phyloP scores from a whole-genome alignment of 2,888 invertebrate genomes.

The Gastrophysa polygoni region DNA sequence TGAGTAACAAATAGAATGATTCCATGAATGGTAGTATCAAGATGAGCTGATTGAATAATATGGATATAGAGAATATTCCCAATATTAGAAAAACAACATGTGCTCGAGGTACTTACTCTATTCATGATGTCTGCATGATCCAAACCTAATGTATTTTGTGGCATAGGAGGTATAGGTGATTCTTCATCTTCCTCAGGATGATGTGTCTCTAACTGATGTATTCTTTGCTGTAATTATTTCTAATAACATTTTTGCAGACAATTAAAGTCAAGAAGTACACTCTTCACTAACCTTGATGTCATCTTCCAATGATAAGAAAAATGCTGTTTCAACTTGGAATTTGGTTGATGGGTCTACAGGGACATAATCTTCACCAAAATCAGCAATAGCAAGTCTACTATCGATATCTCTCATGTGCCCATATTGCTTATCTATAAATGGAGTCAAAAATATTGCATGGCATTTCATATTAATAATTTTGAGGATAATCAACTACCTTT shows the following conservation, averaged over 20 bases:
- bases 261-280: background rate
- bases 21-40: no score
- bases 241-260: background rate
- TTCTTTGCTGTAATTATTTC: conserved; percentile 31
- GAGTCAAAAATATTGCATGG: background rate
- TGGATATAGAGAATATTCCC: no score
- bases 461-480: background rate
- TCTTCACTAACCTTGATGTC: conserved; percentile 58
- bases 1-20: no score
- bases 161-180: conserved; percentile 70
- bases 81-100: background rate
- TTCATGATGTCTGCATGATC: conserved; percentile 70
- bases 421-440: conserved; percentile 64
- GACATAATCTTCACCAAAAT: conserved; percentile 71
- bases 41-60: no score
- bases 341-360: conserved; percentile 57
- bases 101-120: conserved; percentile 41
- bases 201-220: conserved; percentile 43
- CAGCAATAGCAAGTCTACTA: conserved; percentile 64
- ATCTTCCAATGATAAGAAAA: conserved; percentile 58
- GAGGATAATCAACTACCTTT: conserved; percentile 60
- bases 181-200: conserved; percentile 47
- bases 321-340: conserved; percentile 56
- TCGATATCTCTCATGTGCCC: conserved; percentile 66
- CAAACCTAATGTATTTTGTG: conserved; percentile 72